Percentiles rank a stretch among this genome's conserved stretches.
phyloP scores from a whole-genome alignment of 2,797 vertebrate genomes.

The Takifugu rubripes region DNA sequence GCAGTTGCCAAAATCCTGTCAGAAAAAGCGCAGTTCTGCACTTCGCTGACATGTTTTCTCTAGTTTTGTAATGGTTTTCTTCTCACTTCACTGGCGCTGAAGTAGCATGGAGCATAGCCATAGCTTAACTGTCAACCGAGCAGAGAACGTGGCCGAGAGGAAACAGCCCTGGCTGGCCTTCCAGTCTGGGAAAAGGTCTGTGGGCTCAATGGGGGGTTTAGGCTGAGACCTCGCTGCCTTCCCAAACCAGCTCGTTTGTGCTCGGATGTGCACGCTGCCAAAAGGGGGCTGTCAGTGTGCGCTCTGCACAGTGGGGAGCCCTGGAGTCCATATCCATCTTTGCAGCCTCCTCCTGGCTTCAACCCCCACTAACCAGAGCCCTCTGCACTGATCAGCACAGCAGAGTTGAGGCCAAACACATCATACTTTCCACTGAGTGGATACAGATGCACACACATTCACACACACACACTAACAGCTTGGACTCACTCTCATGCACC shows the following conservation, averaged over 20 bases:
- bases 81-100: conserved; percentile 66
- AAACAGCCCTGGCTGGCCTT: conserved; percentile 72
- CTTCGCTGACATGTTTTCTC: conserved; percentile 57
- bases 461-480: conserved; percentile 5
- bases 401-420: conserved; percentile 74
- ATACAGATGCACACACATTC: conserved; percentile 60
- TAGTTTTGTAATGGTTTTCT: conserved; percentile 60
- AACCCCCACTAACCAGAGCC: conserved; percentile 71
- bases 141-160: conserved; percentile 63
- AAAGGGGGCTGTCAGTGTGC: conserved; percentile 73
- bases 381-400: conserved; percentile 68
- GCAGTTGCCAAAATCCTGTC: not conserved
- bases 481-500: conserved; percentile 12
- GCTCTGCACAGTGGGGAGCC: conserved; percentile 68
- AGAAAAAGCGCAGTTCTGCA: conserved; percentile 38
- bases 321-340: conserved; percentile 77
- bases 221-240: conserved; percentile 74
- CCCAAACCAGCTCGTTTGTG: conserved; percentile 75
- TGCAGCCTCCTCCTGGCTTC: conserved; percentile 75
- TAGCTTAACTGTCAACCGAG: conserved; percentile 69
- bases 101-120: conserved; percentile 54
- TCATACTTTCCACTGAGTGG: conserved; percentile 78
- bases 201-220: conserved; percentile 71
- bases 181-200: conserved; percentile 77
- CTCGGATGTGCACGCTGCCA: conserved; percentile 72